These are phyloP conservation scores for Lycodopsis pacificus DNA, from an alignment of 2,797 vertebrate species.

Conservation along the genomic window DNA sequence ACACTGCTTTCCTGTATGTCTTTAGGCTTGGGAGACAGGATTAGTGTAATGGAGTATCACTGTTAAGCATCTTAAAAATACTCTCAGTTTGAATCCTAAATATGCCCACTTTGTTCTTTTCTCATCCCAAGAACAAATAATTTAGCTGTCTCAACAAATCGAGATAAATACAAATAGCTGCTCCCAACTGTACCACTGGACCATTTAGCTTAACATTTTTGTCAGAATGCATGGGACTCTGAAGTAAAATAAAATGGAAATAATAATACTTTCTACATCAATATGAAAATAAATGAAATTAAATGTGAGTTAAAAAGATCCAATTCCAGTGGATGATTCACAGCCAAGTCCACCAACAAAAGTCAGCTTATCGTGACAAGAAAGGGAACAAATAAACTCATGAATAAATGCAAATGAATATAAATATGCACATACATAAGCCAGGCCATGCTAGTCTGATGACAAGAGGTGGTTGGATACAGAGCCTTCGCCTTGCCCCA, in stretches of 20 bases:
- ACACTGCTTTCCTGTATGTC: neutral
- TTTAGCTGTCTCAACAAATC: neutral
- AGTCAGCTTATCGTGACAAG: slow-evolving; percentile 57
- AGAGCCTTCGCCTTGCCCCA: slow-evolving; percentile 48
- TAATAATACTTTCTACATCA: slow-evolving; percentile 17
- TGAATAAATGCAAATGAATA: slow-evolving; percentile 65
- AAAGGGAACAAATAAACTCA: slow-evolving; percentile 66
- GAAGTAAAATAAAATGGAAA: slow-evolving; percentile 16
- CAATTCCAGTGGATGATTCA: slow-evolving; percentile 49
- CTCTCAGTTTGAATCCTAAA: neutral
- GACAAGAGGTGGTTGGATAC: slow-evolving; percentile 53
- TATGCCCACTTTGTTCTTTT: neutral
- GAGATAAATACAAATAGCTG: slow-evolving; percentile 5
- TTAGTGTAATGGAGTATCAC: slow-evolving; percentile 7
- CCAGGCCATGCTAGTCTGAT: slow-evolving; percentile 45
- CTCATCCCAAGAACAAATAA: neutral
- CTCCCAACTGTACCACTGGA: slow-evolving; percentile 1
- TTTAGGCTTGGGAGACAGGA: slow-evolving; percentile 5
- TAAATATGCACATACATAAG: slow-evolving; percentile 68
- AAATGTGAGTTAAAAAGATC: slow-evolving; percentile 37
- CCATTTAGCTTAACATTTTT: slow-evolving; percentile 2
- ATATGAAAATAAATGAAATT: slow-evolving; percentile 26
- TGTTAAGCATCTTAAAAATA: neutral
- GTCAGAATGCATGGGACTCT: neutral
- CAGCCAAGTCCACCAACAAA: slow-evolving; percentile 50